These are phyloP conservation scores for Cygnus buccinator DNA, from an alignment of 2,113 vertebrate species.

Conservation along the genomic window DNA sequence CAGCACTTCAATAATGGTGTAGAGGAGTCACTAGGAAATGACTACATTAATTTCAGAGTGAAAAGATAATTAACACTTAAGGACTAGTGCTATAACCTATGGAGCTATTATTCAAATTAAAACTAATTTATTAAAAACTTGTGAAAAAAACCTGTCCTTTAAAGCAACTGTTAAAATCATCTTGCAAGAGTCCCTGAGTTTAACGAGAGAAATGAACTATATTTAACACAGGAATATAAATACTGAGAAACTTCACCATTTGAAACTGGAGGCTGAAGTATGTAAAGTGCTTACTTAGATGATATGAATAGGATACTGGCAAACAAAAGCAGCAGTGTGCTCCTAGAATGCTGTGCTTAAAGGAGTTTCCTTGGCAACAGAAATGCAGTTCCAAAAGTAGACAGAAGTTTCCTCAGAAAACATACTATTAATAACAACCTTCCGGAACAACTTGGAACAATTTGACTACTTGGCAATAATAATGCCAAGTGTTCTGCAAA, in stretches of 20 bases:
- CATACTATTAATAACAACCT: slow-evolving; percentile 91
- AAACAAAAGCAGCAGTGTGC: slow-evolving; percentile 88
- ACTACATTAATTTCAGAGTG: slow-evolving; percentile 82
- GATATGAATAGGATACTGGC: slow-evolving; percentile 82
- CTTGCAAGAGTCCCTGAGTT: background rate
- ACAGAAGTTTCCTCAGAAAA: slow-evolving; percentile 88
- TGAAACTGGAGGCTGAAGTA: slow-evolving; percentile 74
- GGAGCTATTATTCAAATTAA: slow-evolving; percentile 80
- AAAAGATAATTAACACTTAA: slow-evolving; percentile 84
- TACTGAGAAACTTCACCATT: slow-evolving; percentile 70
- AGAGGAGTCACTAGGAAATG: slow-evolving; percentile 80
- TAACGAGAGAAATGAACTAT: slow-evolving; percentile 41
- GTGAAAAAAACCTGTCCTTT: slow-evolving; percentile 13
- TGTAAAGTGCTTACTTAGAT: slow-evolving; percentile 81
- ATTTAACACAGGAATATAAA: slow-evolving; percentile 65
- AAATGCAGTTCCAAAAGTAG: slow-evolving; percentile 89
- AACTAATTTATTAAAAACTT: slow-evolving; percentile 78
- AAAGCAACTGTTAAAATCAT: slow-evolving; percentile 64
- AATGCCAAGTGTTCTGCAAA: slow-evolving; percentile 88
- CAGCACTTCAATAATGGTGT: slow-evolving; percentile 76
- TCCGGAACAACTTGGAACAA: slow-evolving; percentile 90
- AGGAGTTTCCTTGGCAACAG: slow-evolving; percentile 87
- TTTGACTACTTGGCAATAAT: slow-evolving; percentile 88
- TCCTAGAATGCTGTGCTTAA: slow-evolving; percentile 85
- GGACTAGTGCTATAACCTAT: slow-evolving; percentile 76